These are phyloP conservation scores for Mactromeris polynyma DNA, from an alignment of 2,888 invertebrate species.

Conservation along the genomic window DNA sequence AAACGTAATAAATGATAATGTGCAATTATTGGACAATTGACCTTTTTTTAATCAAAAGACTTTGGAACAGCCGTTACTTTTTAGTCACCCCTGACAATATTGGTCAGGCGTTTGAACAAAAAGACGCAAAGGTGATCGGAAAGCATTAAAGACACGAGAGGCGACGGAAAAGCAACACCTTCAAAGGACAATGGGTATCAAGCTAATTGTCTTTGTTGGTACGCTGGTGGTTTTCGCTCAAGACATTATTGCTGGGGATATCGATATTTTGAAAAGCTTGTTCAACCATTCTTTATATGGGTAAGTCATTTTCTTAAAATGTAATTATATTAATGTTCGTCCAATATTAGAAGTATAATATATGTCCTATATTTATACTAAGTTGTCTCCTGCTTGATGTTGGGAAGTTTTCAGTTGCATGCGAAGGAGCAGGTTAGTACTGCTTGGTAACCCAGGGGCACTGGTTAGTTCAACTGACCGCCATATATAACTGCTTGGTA, in stretches of 20 bases:
- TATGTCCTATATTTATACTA: too few species aligned
- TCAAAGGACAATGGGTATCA: not conserved
- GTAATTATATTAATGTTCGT: too few species aligned
- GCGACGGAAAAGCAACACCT: not conserved
- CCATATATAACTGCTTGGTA: too few species aligned
- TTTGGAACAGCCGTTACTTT: not conserved
- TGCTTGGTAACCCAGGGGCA: too few species aligned
- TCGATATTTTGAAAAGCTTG: constrained; percentile 2
- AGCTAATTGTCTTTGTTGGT: not conserved
- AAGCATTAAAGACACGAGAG: not conserved
- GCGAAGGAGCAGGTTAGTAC: too few species aligned
- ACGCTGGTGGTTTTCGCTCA: not conserved
- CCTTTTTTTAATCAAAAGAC: too few species aligned
- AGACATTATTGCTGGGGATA: not conserved
- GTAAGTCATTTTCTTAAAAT: not conserved
- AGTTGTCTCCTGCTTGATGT: too few species aligned
- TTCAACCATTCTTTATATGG: constrained; percentile 1
- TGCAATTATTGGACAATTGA: too few species aligned
- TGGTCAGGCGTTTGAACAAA: not conserved
- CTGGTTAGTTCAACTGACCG: too few species aligned
- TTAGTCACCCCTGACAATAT: not conserved
- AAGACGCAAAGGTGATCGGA: not conserved
- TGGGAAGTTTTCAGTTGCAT: too few species aligned
- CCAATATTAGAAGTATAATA: too few species aligned
- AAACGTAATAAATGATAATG: too few species aligned